Base-by-base conservation (phyloP, 2,113 vertebrate species). In the Scomber scombrus region DNA sequence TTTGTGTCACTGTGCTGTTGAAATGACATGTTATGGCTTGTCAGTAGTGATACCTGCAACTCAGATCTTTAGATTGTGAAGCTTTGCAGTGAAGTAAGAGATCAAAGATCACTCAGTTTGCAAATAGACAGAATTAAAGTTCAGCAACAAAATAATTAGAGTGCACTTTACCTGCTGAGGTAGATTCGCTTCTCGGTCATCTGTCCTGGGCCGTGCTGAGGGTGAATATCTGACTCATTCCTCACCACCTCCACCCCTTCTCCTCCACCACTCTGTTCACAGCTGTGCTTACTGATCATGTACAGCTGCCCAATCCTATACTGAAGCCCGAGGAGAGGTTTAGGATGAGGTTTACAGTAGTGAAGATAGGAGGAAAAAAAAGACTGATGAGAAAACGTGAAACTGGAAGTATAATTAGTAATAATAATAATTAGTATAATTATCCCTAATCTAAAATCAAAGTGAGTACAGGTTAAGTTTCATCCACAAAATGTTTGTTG, bases 231-330 rank as follows among this genome's bases (percentile, higher is more conserved):
- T 0, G 94, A 80, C 54, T 97, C 95, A 18, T 97, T 98, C 80
- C 84, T 95, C 87, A 97, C 93, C 88, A 97, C 97, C 91, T 97
- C 96, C 80, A 98, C 96, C 0, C 97, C 97, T 78, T 97, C 97
- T 0, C 97, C 97, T 31, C 95, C 95, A 19, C 94, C 95, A 0
- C 96, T 97, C 94, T 98, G 96, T 93, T 97, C 96, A 64, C 95
- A 95, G 84, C 96, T 96, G 94, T 97, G 97, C 87, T 97, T 98
- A 84, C 95, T 98, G 96, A 98, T 97, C 94, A 97, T 98, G 87
- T 98, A 98, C 76, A 97, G 95, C 94, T 98, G 97, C 19, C 97
- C 97, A 5, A 97, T 96, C 58, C 92, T 95, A 84, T 97, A 97
- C 95, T 95, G 90, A 55, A 88, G 56, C 45, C 76, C 62, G 21